A percentile compares a stretch with the other conserved stretches of the same genome.
These are phyloP conservation scores for Erithacus rubecula DNA, from an alignment of 2,797 vertebrate genomes.

Conservation along the genomic window DNA sequence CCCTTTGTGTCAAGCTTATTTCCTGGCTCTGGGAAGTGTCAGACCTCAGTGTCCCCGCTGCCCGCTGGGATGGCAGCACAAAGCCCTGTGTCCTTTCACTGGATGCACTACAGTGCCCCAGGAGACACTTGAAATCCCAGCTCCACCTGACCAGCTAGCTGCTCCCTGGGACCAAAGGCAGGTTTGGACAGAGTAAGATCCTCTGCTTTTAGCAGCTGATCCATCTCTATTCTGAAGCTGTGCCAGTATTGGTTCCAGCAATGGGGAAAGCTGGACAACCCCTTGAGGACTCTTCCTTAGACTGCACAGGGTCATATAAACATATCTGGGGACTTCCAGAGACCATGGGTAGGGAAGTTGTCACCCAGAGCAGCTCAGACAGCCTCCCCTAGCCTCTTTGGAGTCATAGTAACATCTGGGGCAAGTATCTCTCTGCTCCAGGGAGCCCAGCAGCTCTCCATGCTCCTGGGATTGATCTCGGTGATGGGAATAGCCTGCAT, in stretches of 20 bases:
- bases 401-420: background rate
- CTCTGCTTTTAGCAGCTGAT: background rate
- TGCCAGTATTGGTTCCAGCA: background rate
- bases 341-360: background rate
- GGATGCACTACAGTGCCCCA: background rate
- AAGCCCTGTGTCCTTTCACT: background rate
- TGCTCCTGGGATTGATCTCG: background rate
- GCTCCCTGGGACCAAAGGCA: background rate
- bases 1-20: conserved; percentile 15
- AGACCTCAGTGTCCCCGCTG: background rate
- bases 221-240: background rate
- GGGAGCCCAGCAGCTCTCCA: background rate
- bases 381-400: background rate
- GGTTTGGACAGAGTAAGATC: background rate
- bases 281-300: background rate
- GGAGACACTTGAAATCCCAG: background rate
- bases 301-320: background rate
- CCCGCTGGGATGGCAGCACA: background rate
- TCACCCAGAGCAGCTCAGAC: background rate
- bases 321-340: background rate
- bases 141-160: background rate
- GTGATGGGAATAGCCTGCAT: background rate
- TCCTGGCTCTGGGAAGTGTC: background rate
- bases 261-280: background rate
- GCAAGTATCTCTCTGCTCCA: background rate